Conservation (phyloP, 2,888 invertebrate species). For the Phorcus lineatus region DNA sequence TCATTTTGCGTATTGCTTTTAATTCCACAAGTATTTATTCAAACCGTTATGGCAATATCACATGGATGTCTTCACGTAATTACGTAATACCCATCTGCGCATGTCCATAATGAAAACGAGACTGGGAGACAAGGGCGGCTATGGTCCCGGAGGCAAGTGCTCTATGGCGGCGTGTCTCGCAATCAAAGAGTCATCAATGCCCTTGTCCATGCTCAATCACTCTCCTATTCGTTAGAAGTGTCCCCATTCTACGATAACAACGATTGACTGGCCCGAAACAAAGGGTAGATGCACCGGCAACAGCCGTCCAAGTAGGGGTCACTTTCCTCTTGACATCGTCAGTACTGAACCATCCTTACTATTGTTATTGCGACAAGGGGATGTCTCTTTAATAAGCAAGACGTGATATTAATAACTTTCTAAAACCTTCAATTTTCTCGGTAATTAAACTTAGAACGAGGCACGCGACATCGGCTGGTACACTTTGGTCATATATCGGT, state of each 20-base stretch:
- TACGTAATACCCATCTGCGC: neutral
- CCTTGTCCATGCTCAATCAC: neutral
- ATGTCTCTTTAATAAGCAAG: neutral
- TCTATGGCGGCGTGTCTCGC: neutral
- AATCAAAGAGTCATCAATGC: neutral
- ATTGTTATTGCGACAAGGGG: neutral
- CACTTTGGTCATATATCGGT: neutral
- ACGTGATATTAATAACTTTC: conserved; percentile 15
- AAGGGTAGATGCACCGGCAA: neutral
- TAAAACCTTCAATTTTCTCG: conserved; percentile 8
- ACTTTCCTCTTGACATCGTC: neutral
- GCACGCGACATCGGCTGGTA: neutral
- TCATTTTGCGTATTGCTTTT: no score
- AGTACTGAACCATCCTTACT: neutral
- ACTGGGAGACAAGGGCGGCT: neutral
- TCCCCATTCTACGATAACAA: neutral
- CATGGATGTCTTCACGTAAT: neutral
- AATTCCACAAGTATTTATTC: no score
- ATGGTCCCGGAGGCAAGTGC: neutral
- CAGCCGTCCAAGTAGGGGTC: neutral
- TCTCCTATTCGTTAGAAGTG: neutral
- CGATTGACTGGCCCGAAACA: neutral
- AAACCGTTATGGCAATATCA: no score
- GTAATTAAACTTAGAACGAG: conserved; percentile 4
- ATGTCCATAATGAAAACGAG: neutral